Evolutionary conservation across 2,113 vertebrate species (phyloP), one percentile per base, ranked within the genome.

Genomic region (Thymallus thymallus): DNA sequence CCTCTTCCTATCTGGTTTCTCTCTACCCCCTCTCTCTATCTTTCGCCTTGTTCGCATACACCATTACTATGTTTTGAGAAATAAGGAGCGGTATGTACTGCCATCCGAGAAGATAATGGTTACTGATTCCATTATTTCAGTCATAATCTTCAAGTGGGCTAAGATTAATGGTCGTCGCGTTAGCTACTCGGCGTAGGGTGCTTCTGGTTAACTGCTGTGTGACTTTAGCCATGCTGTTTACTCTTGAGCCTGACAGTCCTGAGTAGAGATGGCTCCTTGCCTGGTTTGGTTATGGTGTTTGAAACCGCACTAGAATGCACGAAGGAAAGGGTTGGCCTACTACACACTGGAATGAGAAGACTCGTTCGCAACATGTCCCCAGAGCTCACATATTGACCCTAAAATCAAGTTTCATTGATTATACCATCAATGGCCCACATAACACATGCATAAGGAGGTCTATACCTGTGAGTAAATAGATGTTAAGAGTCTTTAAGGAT

Each of bases 121-220:
- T 93, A 90, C 91, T 91, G 93, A 94, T 93, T 90, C 91, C 91
- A 86, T 92, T 93, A 91, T 94, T 94, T 91, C 90, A 92, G 93
- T 94, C 94, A 94, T 94, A 94, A 95, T 95, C 92, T 95, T 94
- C 93, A 94, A 95, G 94, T 95, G 93, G 91, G 85, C 87, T 82
- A 88, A 95, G 94, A 96, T 96, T 93, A 95, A 96, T 94, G 94
- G 91, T 90, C 88, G 83, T 90, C 88, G 90, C 79, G 91, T 86
- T 89, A 62, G 56, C 56, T 85, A 87, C 68, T 73, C 74, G 78
- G 79, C 12, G 16, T 5, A 26, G 77, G 90, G 89, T 85, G 90
- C 83, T 84, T 78, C 86, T 83, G 85, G 81, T 80, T 84, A 74
- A 88, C 84, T 86, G 88, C 90, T 91, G 89, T 87, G 91, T 91